Base-by-base conservation (phyloP, 2,113 vertebrate species). In the Pterocles gutturalis region DNA sequence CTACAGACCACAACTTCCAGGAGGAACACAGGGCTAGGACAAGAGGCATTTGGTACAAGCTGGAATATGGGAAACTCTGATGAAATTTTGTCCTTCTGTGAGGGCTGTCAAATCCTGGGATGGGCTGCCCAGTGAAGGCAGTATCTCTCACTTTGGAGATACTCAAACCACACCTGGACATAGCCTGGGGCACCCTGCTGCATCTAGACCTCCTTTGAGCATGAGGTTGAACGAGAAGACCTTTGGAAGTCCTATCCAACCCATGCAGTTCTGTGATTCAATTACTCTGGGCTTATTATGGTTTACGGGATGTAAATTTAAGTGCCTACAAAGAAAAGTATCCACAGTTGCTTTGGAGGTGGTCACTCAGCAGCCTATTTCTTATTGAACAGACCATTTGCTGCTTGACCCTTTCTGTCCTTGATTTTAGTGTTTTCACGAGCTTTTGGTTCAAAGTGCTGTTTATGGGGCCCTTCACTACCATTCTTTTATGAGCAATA, bases 161-260 rank as follows among this genome's bases (percentile, higher is more conserved):
- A 55, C 22, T 77, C 22, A 83, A 29, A 76, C 29, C 34, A 31
- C 2, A 7, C 13, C 25, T 13, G 29, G 19, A 48, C 20, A n/a
- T 4, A 75, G n/a, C 11, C 17, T 22, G 12, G 14, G 8, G n/a
- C 15, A 78, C 46, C 28, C 11, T 93, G 36, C 18, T 66, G 25
- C 15, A 49, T 31, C 45, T 45, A 72, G 29, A 79, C 29, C 25
- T 83, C 29, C 21, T 88, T 21, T 71, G 53, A 76, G 12, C 25
- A 24, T 7, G 38, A 82, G 4, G 28, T 3, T 43, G 54, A 29
- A 55, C 0, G 0, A 53, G 38, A 86, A 57, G 26, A 38, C 22
- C 22, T 78, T 54, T 73, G 57, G 17, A 91, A 54, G 24, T 55
- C 33, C 57, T 18, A 43, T 31, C 11, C 33, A 61, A 20, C 9